phyloP scores from a whole-genome alignment of 64 coral and sea anemone genomes.

The Dendrophyllia cribrosa region DNA sequence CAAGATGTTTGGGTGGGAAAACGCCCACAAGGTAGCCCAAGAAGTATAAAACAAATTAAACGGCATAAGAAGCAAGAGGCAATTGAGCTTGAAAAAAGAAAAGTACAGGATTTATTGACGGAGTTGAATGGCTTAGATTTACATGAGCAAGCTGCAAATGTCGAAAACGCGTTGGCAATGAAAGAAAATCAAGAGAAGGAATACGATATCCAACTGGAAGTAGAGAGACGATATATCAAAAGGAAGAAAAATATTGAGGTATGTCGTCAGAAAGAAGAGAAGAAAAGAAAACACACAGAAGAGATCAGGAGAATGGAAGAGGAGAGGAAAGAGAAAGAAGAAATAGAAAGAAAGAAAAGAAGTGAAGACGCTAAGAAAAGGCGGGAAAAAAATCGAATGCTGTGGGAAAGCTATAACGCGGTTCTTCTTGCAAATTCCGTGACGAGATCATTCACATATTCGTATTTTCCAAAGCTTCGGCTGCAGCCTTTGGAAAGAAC shows the following conservation, averaged over 20 bases:
- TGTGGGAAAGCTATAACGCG: slow-evolving; percentile 37
- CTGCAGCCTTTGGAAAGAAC: neutral
- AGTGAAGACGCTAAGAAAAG: neutral
- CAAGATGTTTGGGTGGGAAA: neutral
- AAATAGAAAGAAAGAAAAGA: neutral
- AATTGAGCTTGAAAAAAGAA: neutral
- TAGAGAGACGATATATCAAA: neutral
- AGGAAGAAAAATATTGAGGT: neutral
- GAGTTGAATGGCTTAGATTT: slow-evolving; percentile 5
- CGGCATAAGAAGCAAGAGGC: slow-evolving; percentile 4
- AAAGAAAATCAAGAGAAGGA: slow-evolving; percentile 24
- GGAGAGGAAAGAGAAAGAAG: slow-evolving; percentile 8
- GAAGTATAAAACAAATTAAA: neutral
- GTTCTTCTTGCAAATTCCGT: slow-evolving; percentile 21
- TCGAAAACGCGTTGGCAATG: neutral
- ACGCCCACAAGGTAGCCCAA: neutral
- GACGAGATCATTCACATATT: slow-evolving; percentile 26
- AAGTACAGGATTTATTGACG: slow-evolving; percentile 3
- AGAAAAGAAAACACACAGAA: slow-evolving; percentile 3
- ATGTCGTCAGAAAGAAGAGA: neutral
- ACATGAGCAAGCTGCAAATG: slow-evolving; percentile 1
- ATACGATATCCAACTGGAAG: neutral
- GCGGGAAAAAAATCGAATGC: slow-evolving; percentile 8
- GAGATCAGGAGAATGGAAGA: slow-evolving; percentile 11
- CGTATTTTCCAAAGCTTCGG: slow-evolving; percentile 46